These are phyloP conservation scores for Epirrhoe alternata DNA, from an alignment of 2,888 invertebrate genomes.

Conservation along the genomic window DNA sequence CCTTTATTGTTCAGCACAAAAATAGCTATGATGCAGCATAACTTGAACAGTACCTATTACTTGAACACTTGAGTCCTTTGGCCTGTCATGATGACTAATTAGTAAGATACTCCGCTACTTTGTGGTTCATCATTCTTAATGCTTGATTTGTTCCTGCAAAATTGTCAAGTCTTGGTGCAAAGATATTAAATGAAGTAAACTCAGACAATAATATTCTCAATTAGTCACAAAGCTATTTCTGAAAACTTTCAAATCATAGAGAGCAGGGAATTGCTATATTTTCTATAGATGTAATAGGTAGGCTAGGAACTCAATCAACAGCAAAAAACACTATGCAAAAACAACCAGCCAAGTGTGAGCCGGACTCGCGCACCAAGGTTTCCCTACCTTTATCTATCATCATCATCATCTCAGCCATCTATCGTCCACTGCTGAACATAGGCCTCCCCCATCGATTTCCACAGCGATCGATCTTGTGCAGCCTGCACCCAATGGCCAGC, in stretches of 20 bases:
- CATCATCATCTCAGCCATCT: no score
- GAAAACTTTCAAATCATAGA: no score
- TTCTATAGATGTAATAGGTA: no score
- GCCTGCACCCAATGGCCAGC: no score
- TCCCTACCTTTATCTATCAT: no score
- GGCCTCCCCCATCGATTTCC: no score
- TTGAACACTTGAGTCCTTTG: constrained; percentile 8
- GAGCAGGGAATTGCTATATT: no score
- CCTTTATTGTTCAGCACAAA: constrained; percentile 65
- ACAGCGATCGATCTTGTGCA: no score
- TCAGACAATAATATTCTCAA: not conserved
- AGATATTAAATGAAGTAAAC: not conserved
- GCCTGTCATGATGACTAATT: constrained; percentile 40
- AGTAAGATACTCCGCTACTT: constrained; percentile 15
- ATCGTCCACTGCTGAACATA: no score
- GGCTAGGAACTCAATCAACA: constrained; percentile 37
- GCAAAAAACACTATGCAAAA: constrained; percentile 46
- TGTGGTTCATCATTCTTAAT: constrained; percentile 3
- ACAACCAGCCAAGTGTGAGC: no score
- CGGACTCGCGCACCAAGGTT: no score
- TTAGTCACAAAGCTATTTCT: no score
- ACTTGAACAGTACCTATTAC: constrained; percentile 20
- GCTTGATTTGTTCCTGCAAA: not conserved
- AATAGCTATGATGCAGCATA: constrained; percentile 69
- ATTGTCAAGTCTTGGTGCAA: not conserved